Evolutionary conservation across 2,888 invertebrate species (phyloP).

Genomic region (Nephrotoma appendiculata): DNA sequence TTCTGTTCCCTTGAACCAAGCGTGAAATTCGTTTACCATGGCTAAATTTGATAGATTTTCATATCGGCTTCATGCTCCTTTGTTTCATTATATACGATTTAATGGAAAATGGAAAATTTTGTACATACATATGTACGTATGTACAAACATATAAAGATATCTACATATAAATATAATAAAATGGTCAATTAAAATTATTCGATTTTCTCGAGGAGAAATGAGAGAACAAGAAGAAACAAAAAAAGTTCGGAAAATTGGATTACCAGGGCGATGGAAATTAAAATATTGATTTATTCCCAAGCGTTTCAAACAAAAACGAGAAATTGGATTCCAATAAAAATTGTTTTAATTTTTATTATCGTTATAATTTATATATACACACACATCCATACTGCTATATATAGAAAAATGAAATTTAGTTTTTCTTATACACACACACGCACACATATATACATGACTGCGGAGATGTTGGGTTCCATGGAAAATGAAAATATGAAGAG

Average conservation of each 20-base stretch:
- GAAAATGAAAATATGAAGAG: neutral
- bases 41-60: neutral
- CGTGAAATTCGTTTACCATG: neutral
- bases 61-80: neutral
- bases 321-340: neutral
- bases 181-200: neutral
- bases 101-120: neutral
- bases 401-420: neutral
- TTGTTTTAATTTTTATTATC: neutral
- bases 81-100: neutral
- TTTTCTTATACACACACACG: neutral
- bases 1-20: neutral
- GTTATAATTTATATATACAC: neutral
- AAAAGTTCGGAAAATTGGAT: neutral
- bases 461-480: neutral
- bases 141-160: too few relatives aligned
- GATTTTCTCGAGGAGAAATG: neutral
- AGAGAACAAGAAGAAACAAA: neutral
- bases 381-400: neutral
- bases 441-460: neutral
- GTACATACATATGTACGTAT: too few relatives aligned
- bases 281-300: neutral
- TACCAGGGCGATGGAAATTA: neutral
- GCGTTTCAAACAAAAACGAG: neutral
- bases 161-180: neutral